These are phyloP conservation scores for Oncorhynchus kisutch DNA, from an alignment of 2,113 vertebrate species.

Conservation along the genomic window DNA sequence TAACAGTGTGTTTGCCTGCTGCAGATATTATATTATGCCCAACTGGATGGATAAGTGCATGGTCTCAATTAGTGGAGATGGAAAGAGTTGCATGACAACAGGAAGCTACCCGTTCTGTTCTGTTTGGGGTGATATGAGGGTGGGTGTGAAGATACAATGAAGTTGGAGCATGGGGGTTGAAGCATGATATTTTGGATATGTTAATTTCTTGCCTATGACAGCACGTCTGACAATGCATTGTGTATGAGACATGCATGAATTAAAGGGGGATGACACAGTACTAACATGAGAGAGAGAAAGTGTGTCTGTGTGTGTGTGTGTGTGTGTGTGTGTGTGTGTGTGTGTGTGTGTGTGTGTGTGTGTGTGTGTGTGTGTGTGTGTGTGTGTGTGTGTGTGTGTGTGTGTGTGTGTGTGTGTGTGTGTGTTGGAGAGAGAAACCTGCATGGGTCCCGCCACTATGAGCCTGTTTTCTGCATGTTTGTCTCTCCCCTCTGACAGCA, in stretches of 20 bases:
- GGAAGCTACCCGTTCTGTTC: slow-evolving; percentile 40
- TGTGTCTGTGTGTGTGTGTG: not conserved
- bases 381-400: slow-evolving; percentile 8
- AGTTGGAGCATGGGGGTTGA: slow-evolving; percentile 40
- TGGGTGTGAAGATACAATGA: slow-evolving; percentile 28
- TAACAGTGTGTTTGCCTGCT: slow-evolving; percentile 48
- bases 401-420: slow-evolving; percentile 1
- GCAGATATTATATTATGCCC: slow-evolving; percentile 39
- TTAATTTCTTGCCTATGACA: not conserved
- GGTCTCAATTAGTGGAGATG: slow-evolving; percentile 47
- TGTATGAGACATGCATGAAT: not conserved
- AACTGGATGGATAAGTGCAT: slow-evolving; percentile 54
- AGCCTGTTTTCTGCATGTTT: slow-evolving; percentile 81
- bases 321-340: slow-evolving; percentile 7
- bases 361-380: slow-evolving; percentile 8
- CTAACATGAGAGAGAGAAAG: slow-evolving; percentile 3
- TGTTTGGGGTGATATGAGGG: slow-evolving; percentile 52
- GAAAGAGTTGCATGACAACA: slow-evolving; percentile 60
- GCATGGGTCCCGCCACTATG: slow-evolving; percentile 64
- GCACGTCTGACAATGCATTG: slow-evolving; percentile 2
- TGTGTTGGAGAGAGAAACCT: not conserved
- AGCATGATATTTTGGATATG: slow-evolving; percentile 42
- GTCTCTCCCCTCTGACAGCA: slow-evolving; percentile 76
- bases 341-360: slow-evolving; percentile 8
- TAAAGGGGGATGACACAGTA: not conserved